phyloP scores from a whole-genome alignment of 2,888 invertebrate species.

The Buathra laborator region DNA sequence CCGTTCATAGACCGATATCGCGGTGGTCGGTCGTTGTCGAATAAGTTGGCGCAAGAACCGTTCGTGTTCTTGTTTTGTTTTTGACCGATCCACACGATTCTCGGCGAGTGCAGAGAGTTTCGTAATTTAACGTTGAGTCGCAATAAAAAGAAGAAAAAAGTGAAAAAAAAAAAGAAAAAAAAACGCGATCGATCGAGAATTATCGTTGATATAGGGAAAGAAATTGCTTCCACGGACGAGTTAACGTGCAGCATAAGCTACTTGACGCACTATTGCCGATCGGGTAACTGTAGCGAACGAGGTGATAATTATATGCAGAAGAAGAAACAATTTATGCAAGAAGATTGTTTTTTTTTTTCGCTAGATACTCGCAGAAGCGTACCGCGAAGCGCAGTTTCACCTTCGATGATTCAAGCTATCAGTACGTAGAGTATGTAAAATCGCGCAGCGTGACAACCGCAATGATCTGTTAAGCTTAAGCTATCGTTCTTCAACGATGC shows the following conservation, averaged over 20 bases:
- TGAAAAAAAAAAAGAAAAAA: constrained; percentile 29
- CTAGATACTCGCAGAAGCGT: constrained; percentile 7
- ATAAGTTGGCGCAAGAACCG: constrained; percentile 32
- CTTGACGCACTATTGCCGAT: constrained; percentile 46
- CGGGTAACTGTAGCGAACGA: constrained; percentile 40
- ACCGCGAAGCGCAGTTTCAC: constrained; percentile 2
- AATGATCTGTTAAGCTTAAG: constrained; percentile 22
- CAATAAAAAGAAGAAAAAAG: not conserved
- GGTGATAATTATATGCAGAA: constrained; percentile 69
- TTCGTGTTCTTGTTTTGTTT: constrained; percentile 4
- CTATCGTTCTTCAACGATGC: constrained; percentile 4
- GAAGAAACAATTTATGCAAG: constrained; percentile 73
- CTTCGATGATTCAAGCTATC: constrained; percentile 48
- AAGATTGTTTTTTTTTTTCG: constrained; percentile 45
- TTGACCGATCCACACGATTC: constrained; percentile 16
- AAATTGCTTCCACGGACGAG: constrained; percentile 59
- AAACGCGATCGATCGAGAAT: constrained; percentile 20
- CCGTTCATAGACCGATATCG: constrained; percentile 22
- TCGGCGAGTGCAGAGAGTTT: constrained; percentile 31
- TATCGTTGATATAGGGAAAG: constrained; percentile 35
- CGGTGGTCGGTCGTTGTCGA: constrained; percentile 12
- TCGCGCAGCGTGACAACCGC: constrained; percentile 28
- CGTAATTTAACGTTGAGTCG: constrained; percentile 42
- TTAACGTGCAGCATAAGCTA: constrained; percentile 49
- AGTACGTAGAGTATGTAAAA: constrained; percentile 12